Percentiles rank a stretch among this genome's conserved stretches.
Conservation (phyloP, 2,113 vertebrate genomes). For the Pimephales promelas region DNA sequence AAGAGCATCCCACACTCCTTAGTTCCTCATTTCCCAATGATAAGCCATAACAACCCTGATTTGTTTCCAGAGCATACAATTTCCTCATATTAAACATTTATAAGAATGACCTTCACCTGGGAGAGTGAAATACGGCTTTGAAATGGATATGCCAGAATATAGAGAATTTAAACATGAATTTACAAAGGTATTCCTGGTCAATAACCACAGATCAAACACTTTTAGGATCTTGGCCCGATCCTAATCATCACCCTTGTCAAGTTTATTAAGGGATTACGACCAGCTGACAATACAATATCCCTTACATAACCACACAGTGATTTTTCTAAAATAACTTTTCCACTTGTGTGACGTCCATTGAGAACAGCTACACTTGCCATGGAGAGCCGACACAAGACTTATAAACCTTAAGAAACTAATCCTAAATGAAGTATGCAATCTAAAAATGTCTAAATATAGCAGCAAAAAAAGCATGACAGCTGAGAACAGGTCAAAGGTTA, state of each 20-base stretch:
- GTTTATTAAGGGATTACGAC: not conserved
- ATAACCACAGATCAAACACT: not conserved
- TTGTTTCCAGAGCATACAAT: not conserved
- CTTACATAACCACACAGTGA: not conserved
- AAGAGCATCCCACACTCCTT: conserved; percentile 5
- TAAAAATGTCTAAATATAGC: conserved; percentile 32
- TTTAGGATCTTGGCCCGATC: not conserved
- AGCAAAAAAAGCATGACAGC: not conserved
- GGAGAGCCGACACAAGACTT: not conserved
- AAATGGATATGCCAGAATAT: not conserved
- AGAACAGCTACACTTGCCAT: not conserved
- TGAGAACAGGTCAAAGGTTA: conserved; percentile 48
- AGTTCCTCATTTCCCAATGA: conserved; percentile 23
- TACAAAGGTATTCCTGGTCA: not conserved
- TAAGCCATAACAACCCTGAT: not conserved
- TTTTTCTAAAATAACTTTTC: not conserved
- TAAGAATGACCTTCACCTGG: not conserved
- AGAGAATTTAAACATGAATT: not conserved
- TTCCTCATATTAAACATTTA: conserved; percentile 1
- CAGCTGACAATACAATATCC: not conserved
- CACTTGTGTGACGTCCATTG: not conserved
- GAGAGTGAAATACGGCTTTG: not conserved
- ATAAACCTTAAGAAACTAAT: not conserved
- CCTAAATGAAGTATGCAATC: not conserved
- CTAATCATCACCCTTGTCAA: not conserved